Evolutionary conservation across 2,797 vertebrate genomes (phyloP).

Genomic region (Knipowitschia caucasica): DNA sequence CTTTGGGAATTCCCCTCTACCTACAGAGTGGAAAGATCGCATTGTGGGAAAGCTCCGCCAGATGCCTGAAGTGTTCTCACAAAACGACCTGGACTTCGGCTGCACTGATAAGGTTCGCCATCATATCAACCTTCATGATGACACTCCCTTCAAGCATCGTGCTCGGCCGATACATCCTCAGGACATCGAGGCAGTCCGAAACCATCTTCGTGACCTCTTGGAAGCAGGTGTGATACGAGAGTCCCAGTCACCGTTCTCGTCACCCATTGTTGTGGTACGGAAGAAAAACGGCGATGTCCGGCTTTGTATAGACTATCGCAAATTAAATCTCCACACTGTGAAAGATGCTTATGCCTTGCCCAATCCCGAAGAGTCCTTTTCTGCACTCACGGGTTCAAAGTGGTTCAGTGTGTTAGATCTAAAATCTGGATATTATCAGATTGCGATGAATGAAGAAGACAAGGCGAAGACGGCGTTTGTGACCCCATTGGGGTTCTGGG

Average conservation of each 20-base stretch:
- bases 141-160: neutral
- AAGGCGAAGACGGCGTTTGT: neutral
- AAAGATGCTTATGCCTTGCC: neutral
- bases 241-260: neutral
- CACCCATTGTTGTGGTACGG: neutral
- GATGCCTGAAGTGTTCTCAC: neutral
- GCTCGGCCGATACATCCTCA: neutral
- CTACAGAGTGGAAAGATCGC: neutral
- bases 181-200: neutral
- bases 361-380: neutral
- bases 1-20: neutral
- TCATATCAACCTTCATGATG: neutral
- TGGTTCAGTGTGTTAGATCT: neutral
- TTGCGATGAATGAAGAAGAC: neutral
- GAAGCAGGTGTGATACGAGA: neutral
- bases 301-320: neutral
- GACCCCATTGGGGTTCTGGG: neutral
- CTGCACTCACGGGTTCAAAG: neutral
- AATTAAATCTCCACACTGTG: neutral
- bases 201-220: neutral
- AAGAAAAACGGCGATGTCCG: neutral
- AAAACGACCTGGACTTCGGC: neutral
- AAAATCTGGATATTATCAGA: conserved; percentile 9
- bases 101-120: neutral
- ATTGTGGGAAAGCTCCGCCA: neutral